Conservation (phyloP, 2,113 vertebrate species). For the Corydoras maculifer region DNA sequence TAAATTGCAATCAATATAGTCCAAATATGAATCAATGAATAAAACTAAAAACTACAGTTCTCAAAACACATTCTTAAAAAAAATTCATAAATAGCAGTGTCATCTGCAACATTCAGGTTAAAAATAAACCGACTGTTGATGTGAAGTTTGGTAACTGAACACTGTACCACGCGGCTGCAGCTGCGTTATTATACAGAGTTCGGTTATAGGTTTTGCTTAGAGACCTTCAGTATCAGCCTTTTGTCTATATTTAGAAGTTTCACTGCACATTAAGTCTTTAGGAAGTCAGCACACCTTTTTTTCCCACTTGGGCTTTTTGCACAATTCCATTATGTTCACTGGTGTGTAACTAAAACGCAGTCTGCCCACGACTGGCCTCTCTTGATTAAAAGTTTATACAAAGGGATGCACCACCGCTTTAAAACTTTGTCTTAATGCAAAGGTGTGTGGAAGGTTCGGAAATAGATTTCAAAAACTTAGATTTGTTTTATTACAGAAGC, state of each 20-base stretch:
- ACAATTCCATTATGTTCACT: constrained; percentile 12
- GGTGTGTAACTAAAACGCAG: constrained; percentile 16
- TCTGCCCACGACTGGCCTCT: neutral
- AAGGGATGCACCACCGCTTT: neutral
- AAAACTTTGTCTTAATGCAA: constrained; percentile 1
- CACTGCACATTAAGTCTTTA: neutral
- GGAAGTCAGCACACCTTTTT: neutral
- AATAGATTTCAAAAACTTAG: too few relatives aligned
- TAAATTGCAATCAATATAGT: neutral
- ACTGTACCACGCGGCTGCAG: too few relatives aligned
- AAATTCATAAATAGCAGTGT: too few relatives aligned
- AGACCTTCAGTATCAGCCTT: neutral
- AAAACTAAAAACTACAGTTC: too few relatives aligned
- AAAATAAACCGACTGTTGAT: too few relatives aligned
- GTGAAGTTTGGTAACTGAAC: too few relatives aligned
- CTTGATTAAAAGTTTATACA: constrained; percentile 1
- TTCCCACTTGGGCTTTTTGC: constrained; percentile 1
- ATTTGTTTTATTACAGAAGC: too few relatives aligned
- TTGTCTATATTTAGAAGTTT: neutral
- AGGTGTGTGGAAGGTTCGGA: too few relatives aligned
- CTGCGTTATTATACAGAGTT: too few relatives aligned
- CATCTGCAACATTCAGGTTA: too few relatives aligned
- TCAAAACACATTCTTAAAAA: too few relatives aligned
- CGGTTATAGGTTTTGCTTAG: too few relatives aligned
- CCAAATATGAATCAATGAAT: neutral